Conservation (phyloP, 2,888 invertebrate species). For the Drosophila anceps region DNA sequence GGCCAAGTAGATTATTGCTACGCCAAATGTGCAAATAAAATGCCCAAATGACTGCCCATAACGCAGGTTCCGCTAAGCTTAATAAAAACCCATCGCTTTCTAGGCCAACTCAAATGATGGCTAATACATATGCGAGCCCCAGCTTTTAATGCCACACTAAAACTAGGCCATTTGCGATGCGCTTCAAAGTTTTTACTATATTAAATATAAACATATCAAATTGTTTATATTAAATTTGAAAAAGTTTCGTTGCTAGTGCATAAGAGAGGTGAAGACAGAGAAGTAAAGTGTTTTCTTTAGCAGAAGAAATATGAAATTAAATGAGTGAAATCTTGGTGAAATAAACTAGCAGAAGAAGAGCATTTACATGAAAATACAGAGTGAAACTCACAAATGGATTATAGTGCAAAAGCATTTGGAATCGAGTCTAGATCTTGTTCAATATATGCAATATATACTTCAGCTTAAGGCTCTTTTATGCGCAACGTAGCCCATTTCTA, state of each 20-base stretch:
- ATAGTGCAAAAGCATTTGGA: neutral
- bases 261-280: neutral
- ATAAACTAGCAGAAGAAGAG: too few relatives aligned
- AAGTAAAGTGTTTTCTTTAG: too few relatives aligned
- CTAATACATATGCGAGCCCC: slow-evolving; percentile 32
- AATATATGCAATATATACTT: neutral
- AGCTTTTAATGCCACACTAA: slow-evolving; percentile 41
- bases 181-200: slow-evolving; percentile 25
- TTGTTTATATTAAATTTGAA: slow-evolving; percentile 2
- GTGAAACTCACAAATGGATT: too few relatives aligned
- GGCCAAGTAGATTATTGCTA: slow-evolving; percentile 70
- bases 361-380: too few relatives aligned
- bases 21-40: slow-evolving; percentile 72
- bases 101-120: slow-evolving; percentile 32
- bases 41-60: slow-evolving; percentile 58
- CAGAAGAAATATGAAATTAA: too few relatives aligned
- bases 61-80: slow-evolving; percentile 36
- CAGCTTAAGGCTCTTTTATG: neutral
- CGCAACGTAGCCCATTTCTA: too few relatives aligned
- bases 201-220: slow-evolving; percentile 27
- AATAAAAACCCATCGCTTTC: slow-evolving; percentile 41
- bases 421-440: neutral
- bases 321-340: too few relatives aligned
- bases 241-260: neutral
- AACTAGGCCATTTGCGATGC: slow-evolving; percentile 30